Evolutionary conservation across 2,888 invertebrate genomes (phyloP).

Genomic region (Lasiommata megera): DNA sequence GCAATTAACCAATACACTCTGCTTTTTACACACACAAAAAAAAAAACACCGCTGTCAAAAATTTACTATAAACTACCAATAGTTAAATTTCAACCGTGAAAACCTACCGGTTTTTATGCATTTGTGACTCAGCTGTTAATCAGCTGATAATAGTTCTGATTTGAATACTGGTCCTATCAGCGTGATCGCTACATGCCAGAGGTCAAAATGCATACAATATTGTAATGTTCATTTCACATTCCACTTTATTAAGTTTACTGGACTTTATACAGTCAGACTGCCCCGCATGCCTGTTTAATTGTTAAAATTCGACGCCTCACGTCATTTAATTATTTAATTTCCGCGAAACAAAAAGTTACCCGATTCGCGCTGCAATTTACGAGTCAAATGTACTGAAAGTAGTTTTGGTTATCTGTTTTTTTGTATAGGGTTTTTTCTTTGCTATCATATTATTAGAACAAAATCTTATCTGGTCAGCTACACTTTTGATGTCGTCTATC

Average conservation of each 20-base stretch:
- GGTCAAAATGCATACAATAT: background rate
- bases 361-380: background rate
- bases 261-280: background rate
- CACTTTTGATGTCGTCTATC: too few relatives aligned
- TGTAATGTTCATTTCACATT: background rate
- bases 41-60: too few relatives aligned
- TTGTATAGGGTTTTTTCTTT: too few relatives aligned
- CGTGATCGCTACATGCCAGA: background rate
- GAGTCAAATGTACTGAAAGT: too few relatives aligned
- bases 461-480: too few relatives aligned
- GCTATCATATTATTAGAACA: too few relatives aligned
- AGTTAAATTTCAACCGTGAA: too few relatives aligned
- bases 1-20: too few relatives aligned
- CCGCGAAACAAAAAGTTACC: background rate
- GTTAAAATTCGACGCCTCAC: background rate
- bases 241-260: background rate
- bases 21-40: too few relatives aligned
- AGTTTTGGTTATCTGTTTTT: too few relatives aligned
- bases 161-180: conserved; percentile 1
- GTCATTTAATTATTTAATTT: background rate
- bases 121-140: background rate
- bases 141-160: background rate
- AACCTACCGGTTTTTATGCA: background rate
- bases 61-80: too few relatives aligned
- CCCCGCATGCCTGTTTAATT: background rate